Evolutionary conservation across 2,797 vertebrate genomes (phyloP), one percentile per base, ranked within the genome.

Genomic region (Xyrichtys novacula): DNA sequence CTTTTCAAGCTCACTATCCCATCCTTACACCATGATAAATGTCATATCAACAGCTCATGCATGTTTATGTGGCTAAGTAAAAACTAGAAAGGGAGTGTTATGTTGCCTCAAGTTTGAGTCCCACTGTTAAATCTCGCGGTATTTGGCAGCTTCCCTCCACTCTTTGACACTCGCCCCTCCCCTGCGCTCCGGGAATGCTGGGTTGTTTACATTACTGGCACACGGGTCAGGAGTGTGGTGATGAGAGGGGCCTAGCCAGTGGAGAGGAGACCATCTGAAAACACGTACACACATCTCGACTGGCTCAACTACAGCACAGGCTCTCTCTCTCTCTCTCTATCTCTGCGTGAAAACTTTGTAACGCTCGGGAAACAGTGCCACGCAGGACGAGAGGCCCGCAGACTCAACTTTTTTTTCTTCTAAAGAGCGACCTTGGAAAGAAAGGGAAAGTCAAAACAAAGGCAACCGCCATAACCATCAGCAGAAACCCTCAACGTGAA

Each of bases 141-240:
- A 88, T 89, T 91, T 86, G 84, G 80, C 88, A 68, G 67, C 64
- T 58, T 59, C 23, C 52, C 74, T 78, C 71, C 49, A 59, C 54
- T 80, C 52, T 81, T 52, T 89, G 90, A 85, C 88, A 83, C 68
- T 79, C 3, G 82, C 81, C 73, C 91, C 88, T 62, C 90, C 89
- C 76, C 85, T 81, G 71, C 64, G 73, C 76, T 63, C 71, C 64
- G 85, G 87, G 89, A 92, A 89, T 88, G 88, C 88, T 84, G 86
- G 75, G 76, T 91, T 94, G 92, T 94, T 93, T 93, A 92, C 93
- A 93, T 89, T 87, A 71, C 82, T 84, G 85, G 71, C 79, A 78
- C 81, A 74, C 88, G 76, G 87, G 87, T 88, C 89, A 86, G 84
- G 60, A 76, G 84, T 67, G 88, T 6, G 85, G 76, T 56, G 85